These are phyloP conservation scores for Serilophus lunatus DNA, from an alignment of 2,113 vertebrate species.

Conservation along the genomic window DNA sequence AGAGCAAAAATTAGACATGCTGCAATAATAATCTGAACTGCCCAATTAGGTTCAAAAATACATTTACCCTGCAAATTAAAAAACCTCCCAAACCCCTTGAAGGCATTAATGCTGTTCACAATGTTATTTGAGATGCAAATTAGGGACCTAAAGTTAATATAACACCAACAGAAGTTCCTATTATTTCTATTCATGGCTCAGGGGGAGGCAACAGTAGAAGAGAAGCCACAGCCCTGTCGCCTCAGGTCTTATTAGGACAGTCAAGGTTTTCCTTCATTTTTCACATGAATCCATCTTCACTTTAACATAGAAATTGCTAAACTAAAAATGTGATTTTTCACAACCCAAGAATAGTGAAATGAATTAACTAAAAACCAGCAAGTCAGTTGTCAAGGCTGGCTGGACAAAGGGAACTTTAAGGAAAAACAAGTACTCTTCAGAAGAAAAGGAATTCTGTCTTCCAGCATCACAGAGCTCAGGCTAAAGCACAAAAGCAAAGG, in stretches of 20 bases:
- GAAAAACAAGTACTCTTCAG: neutral
- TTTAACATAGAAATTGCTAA: neutral
- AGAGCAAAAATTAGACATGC: neutral
- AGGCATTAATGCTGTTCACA: constrained; percentile 35
- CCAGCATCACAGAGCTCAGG: neutral
- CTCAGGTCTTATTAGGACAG: neutral
- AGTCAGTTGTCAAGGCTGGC: neutral
- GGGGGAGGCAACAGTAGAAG: neutral
- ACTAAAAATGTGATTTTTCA: neutral
- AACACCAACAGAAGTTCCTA: constrained; percentile 45
- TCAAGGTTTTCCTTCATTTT: neutral
- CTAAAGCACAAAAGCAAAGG: neutral
- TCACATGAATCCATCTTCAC: neutral
- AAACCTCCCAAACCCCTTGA: constrained; percentile 20
- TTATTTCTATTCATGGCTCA: constrained; percentile 38
- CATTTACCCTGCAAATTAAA: constrained; percentile 45
- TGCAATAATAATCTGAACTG: constrained; percentile 4
- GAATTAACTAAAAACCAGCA: neutral
- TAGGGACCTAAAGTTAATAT: constrained; percentile 48
- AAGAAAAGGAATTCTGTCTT: neutral
- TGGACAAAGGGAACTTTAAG: neutral
- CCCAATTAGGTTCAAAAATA: constrained; percentile 33
- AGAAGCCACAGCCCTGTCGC: neutral
- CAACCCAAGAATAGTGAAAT: neutral
- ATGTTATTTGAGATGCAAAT: constrained; percentile 53